Percentiles rank a stretch among this genome's conserved stretches.
phyloP scores from a whole-genome alignment of 2,888 invertebrate genomes.

The Platycnemis pennipes region DNA sequence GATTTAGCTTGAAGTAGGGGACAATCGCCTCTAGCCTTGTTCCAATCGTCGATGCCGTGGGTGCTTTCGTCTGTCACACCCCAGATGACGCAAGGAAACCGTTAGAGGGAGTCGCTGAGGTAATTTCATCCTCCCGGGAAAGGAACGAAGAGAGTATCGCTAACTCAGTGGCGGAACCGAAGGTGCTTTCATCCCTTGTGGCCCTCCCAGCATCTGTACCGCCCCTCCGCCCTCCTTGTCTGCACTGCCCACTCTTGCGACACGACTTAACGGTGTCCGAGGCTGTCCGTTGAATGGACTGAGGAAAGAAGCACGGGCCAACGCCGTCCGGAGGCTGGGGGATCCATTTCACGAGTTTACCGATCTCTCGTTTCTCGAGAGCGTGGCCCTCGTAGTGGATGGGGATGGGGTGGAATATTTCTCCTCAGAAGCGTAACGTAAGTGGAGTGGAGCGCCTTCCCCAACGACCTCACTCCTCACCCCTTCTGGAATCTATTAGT shows the following conservation, averaged over 20 bases:
- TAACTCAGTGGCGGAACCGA: not conserved
- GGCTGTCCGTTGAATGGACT: not conserved
- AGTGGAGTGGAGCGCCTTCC: too few species aligned
- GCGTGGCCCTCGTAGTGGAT: not conserved
- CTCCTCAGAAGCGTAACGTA: too few species aligned
- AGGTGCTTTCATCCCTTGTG: not conserved
- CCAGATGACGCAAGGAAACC: not conserved
- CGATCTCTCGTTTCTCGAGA: not conserved
- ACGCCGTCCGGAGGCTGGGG: not conserved
- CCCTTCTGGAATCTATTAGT: too few species aligned
- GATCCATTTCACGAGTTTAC: not conserved
- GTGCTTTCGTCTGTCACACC: not conserved
- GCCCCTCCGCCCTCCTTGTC: too few species aligned
- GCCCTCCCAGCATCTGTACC: too few species aligned
- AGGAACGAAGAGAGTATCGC: not conserved
- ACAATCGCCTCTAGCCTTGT: not conserved
- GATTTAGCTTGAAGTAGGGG: too few species aligned
- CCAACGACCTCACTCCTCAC: too few species aligned
- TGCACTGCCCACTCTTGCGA: too few species aligned
- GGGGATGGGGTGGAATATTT: too few species aligned
- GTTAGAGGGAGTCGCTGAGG: not conserved
- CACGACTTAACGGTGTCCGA: not conserved
- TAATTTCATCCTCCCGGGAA: slow-evolving; percentile 13
- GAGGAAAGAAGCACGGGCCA: not conserved
- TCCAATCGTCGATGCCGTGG: not conserved